phyloP scores from a whole-genome alignment of 2,888 invertebrate species.

The Hipparchia semele region DNA sequence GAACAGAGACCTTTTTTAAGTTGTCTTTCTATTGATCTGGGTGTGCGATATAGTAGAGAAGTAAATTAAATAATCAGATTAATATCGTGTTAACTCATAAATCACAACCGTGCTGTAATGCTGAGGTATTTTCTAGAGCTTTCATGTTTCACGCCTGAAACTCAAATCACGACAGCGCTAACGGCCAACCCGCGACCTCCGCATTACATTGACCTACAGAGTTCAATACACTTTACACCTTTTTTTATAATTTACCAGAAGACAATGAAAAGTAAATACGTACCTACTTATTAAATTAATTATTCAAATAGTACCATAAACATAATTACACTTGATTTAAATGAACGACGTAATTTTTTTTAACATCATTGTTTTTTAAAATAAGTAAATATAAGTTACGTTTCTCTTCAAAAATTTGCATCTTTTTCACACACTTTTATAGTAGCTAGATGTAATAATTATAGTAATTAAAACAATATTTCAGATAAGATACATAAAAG shows the following conservation, averaged over 20 bases:
- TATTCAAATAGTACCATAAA: neutral
- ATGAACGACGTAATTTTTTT: neutral
- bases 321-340: slow-evolving; percentile 1
- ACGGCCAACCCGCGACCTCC: slow-evolving; percentile 47
- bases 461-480: neutral
- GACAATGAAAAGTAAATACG: neutral
- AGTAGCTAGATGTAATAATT: neutral
- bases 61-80: slow-evolving; percentile 3
- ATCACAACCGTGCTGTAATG: slow-evolving; percentile 10
- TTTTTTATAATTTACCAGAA: slow-evolving; percentile 38
- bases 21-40: too few species aligned
- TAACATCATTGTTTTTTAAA: neutral
- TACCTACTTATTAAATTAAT: neutral
- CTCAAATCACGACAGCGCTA: slow-evolving; percentile 45
- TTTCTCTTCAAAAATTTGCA: neutral
- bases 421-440: neutral
- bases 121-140: slow-evolving; percentile 26
- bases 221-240: slow-evolving; percentile 54
- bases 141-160: slow-evolving; percentile 39
- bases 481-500: neutral
- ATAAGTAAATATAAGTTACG: neutral
- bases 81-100: slow-evolving; percentile 6
- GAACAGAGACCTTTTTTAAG: too few species aligned
- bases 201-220: slow-evolving; percentile 49
- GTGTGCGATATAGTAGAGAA: neutral